phyloP scores from a whole-genome alignment of 2,888 invertebrate species.

The Drosophila prolongata region DNA sequence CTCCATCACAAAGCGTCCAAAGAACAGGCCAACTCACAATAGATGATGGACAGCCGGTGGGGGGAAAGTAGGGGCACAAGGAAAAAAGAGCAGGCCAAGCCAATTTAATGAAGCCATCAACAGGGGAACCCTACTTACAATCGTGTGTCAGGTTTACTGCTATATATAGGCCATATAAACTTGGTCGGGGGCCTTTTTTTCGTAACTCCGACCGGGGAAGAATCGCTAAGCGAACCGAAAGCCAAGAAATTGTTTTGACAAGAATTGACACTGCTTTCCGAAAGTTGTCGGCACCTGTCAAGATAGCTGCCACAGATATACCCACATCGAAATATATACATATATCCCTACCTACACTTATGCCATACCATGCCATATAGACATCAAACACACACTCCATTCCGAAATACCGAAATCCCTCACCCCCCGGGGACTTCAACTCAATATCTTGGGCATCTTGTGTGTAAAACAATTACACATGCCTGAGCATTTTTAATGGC shows the following conservation, averaged over 20 bases:
- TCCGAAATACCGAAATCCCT: background rate
- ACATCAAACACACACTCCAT: conserved; percentile 33
- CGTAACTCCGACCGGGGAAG: conserved; percentile 9
- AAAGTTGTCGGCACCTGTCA: conserved; percentile 51
- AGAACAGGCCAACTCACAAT: conserved; percentile 31
- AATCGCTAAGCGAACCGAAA: conserved; percentile 1
- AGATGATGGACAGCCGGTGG: conserved; percentile 21
- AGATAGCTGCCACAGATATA: conserved; percentile 27
- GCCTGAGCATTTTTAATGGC: conserved; percentile 47
- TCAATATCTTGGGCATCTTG: conserved; percentile 40
- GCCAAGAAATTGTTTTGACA: conserved; percentile 47
- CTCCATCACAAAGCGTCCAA: conserved; percentile 40
- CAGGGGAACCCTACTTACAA: conserved; percentile 57
- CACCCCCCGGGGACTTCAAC: background rate
- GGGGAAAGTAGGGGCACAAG: background rate
- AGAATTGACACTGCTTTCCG: conserved; percentile 48
- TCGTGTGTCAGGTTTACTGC: conserved; percentile 33
- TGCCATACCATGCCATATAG: conserved; percentile 14
- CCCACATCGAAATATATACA: conserved; percentile 25
- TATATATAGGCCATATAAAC: conserved; percentile 27
- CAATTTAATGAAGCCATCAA: conserved; percentile 73
- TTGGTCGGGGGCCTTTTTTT: conserved; percentile 3
- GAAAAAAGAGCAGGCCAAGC: conserved; percentile 17
- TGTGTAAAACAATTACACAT: conserved; percentile 52
- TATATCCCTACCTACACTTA: conserved; percentile 14